phyloP scores from a whole-genome alignment of 1,140 invertebrate genomes.

The Drosophila eugracilis region DNA sequence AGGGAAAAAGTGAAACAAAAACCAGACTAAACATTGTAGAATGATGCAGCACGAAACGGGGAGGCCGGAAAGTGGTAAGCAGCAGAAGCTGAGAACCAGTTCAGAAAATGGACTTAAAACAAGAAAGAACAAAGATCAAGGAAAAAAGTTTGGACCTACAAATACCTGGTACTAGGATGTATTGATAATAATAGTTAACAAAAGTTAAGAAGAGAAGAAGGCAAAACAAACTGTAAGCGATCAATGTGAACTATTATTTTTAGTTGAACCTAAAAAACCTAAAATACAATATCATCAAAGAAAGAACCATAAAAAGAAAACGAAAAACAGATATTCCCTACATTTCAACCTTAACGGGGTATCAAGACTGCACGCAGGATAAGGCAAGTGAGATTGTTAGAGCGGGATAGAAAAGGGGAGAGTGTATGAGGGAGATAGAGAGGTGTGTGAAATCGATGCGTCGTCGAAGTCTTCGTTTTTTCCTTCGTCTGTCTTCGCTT shows the following conservation, averaged over 20 bases:
- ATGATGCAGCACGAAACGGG: slow-evolving; percentile 48
- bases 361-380: slow-evolving; percentile 20
- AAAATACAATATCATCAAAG: no score
- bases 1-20: slow-evolving; percentile 80
- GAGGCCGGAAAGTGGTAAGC: slow-evolving; percentile 10
- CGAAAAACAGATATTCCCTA: background rate
- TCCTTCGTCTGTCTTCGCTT: slow-evolving; percentile 58
- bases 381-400: background rate
- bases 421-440: background rate
- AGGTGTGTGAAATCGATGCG: slow-evolving; percentile 78
- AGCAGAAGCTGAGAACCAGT: slow-evolving; percentile 69
- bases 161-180: slow-evolving; percentile 6
- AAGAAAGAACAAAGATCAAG: slow-evolving; percentile 15
- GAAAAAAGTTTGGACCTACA: background rate
- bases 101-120: slow-evolving; percentile 72
- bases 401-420: background rate
- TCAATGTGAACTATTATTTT: background rate
- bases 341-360: slow-evolving; percentile 20
- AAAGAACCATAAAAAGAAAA: no score
- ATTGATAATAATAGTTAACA: background rate
- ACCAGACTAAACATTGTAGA: slow-evolving; percentile 78
- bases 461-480: slow-evolving; percentile 42
- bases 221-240: background rate
- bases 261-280: no score
- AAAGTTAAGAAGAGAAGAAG: background rate